Evolutionary conservation across 2,888 invertebrate genomes (phyloP), one percentile per base, ranked within the genome.

Genomic region (Philopedon plagiatum): DNA sequence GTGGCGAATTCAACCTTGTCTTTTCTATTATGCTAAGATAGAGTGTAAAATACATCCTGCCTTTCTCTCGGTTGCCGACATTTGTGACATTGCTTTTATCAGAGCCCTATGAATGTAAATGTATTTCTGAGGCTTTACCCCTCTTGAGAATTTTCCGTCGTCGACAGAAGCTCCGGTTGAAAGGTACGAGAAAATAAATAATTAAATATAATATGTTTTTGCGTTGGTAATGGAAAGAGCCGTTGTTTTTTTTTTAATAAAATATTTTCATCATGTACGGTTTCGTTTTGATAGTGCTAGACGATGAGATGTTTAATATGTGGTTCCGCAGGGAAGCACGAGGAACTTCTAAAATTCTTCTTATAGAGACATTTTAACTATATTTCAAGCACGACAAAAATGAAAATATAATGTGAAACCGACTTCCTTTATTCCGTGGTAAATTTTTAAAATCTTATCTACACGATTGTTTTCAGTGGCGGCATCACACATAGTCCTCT

Each of bases 51-150:
- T 62, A 37, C 56, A 56, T 64, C 32, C 37, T 56, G 37, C 32
- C 49, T 64, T 56, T 56, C 56, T 13, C 64, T 39, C 56, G 41
- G 51, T 51, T 29, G 44, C 46, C 19, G 37, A 34, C 63, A 32
- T 51, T 29, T 37, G 51, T 15, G 37, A 34, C 63, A 32, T 51
- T 34, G 56, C 64, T 64, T 64, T 56, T 64, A 64, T 64, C 56
- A 64, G 56, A 64, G 64, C 34, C 41, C 56, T 49, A 56, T 56
- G 64, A 64, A 64, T 64, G 64, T 54, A 56, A 56, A 64, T 64
- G 56, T 64, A 56, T 64, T 64, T 64, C 54, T 56, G 56, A 56
- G 64, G 64, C 54, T 44, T 64, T 21, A 26, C 29, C 29, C 44
- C 41, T 64, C 41, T 51, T 9, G 64, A 64, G 56, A 54, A 56